A percentile compares a stretch with the other conserved stretches of the same genome.
Evolutionary conservation across 2,888 invertebrate species (phyloP).

Genomic region (Endomychus coccineus): DNA sequence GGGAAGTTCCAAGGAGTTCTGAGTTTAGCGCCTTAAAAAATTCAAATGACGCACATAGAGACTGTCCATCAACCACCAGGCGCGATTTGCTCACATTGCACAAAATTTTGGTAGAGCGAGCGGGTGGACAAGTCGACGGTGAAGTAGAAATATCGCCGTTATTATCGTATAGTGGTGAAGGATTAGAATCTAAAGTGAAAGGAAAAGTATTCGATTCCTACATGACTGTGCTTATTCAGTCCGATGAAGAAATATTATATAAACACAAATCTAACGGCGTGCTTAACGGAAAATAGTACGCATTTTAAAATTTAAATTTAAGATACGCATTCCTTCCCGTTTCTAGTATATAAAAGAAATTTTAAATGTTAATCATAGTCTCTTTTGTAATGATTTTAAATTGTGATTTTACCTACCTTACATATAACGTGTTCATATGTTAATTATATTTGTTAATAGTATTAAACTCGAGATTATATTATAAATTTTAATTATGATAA

Average conservation of each 20-base stretch:
- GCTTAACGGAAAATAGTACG: no score
- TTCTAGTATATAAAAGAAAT: no score
- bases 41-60: slow-evolving; percentile 76
- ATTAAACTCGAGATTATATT: no score
- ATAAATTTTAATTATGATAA: no score
- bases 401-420: no score
- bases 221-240: slow-evolving; percentile 15
- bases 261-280: no score
- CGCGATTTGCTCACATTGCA: slow-evolving; percentile 71
- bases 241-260: slow-evolving; percentile 17
- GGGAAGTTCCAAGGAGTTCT: slow-evolving; percentile 84
- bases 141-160: slow-evolving; percentile 88
- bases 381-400: no score
- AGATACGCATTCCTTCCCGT: no score
- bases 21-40: slow-evolving; percentile 99
- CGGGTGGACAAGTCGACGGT: slow-evolving; percentile 68
- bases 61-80: slow-evolving; percentile 83
- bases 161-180: slow-evolving; percentile 86
- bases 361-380: no score
- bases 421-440: no score
- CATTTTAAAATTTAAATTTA: no score
- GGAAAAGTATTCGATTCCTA: slow-evolving; percentile 17
- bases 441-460: no score
- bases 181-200: slow-evolving; percentile 47
- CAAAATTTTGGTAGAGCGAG: slow-evolving; percentile 68